These are phyloP conservation scores for Tenthredo mesomela DNA, from an alignment of 2,888 invertebrate species.

Conservation along the genomic window DNA sequence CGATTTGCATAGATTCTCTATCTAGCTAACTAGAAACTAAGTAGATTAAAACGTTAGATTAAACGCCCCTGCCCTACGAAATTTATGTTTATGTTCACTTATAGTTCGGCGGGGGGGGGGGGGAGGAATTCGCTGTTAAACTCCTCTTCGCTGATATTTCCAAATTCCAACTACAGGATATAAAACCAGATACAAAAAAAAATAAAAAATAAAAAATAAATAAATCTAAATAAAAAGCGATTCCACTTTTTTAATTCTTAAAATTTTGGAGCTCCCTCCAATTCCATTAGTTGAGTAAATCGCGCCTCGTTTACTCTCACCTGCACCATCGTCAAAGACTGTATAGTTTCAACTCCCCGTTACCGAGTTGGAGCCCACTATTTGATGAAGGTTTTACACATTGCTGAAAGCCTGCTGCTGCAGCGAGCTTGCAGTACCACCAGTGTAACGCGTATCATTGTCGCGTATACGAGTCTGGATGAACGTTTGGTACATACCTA, in stretches of 20 bases:
- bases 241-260: neutral
- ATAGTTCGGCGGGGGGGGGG: neutral
- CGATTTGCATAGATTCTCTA: constrained; percentile 52
- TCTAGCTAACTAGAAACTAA: constrained; percentile 50
- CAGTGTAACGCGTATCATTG: neutral
- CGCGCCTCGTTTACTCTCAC: neutral
- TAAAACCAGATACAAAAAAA: neutral
- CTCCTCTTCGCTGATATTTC: neutral
- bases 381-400: neutral
- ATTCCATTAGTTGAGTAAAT: constrained; percentile 24
- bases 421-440: neutral
- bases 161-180: neutral
- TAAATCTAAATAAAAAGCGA: neutral
- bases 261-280: neutral
- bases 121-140: neutral
- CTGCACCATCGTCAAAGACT: neutral
- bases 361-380: neutral
- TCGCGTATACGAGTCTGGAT: neutral
- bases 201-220: neutral
- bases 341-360: neutral
- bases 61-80: constrained; percentile 36
- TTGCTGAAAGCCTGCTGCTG: neutral
- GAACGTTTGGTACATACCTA: neutral
- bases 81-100: constrained; percentile 7
- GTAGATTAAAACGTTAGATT: constrained; percentile 61